Evolutionary conservation across 2,888 invertebrate genomes (phyloP), one percentile per base, ranked within the genome.

Genomic region (Harpagoxenus sublaevis): DNA sequence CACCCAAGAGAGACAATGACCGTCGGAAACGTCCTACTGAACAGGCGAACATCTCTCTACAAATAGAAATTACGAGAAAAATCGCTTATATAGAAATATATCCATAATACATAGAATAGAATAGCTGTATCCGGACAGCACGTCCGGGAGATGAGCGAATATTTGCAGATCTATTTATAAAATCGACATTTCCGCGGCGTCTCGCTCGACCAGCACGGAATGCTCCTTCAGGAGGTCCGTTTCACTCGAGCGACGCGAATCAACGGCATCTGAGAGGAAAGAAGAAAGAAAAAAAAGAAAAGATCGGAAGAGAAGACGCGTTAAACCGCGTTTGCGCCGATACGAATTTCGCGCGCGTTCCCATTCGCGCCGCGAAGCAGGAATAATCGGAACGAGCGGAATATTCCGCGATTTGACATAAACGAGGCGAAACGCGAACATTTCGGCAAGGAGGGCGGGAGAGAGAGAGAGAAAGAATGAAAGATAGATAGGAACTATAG

Each of bases 91-190:
- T n/a, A 51, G 53, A 15, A 75, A 83, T 90, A 94, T n/a, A 87
- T 85, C 70, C 92, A 88, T 74, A 92, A 94, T 55, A 92, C 18
- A 31, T 48, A 70, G 35, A 81, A 92, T 88, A 28, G 92, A 79
- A 3, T 89, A 86, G 45, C 78, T 62, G 28, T 94, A 94, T 84
- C 3, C 12, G 45, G 45, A 12, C 12, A 12, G 45, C 12, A 45
- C 2, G 45, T 51, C 6, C 2, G 18, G 51, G 5, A 51, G 6
- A 5, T 35, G 5, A 51, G 18, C 18, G 5, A 4, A 51, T 51
- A 51, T 51, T 51, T 51, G 51, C 51, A 57, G 10, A 10, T 6
- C 10, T 23, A 1, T 23, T 2, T 23, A 10, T 10, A 31, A 28
- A 5, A 60, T 0, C 53, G n/a, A 55, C 31, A 60, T 15, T 15